Conservation (phyloP, 2,797 vertebrate genomes). For the Dryobates pubescens region DNA sequence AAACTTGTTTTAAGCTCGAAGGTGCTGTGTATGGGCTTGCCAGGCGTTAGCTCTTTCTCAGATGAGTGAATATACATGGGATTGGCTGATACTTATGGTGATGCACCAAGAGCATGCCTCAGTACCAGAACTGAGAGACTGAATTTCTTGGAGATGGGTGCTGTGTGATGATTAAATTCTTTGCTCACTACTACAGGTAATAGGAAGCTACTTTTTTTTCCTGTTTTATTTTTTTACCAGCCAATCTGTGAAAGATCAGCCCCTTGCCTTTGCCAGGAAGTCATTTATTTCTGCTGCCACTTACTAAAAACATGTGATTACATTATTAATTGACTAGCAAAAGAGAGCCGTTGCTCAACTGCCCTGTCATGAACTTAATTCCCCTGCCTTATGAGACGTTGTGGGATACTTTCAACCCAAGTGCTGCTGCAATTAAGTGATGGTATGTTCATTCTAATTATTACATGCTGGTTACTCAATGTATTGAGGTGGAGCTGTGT, state of each 20-base stretch:
- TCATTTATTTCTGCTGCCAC: not conserved
- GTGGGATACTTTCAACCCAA: not conserved
- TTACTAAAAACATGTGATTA: conserved; percentile 34
- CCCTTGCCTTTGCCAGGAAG: conserved; percentile 2
- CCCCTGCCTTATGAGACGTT: not conserved
- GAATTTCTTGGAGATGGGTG: not conserved
- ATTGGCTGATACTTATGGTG: not conserved
- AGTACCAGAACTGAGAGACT: not conserved
- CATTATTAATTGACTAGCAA: conserved; percentile 26
- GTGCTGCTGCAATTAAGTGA: conserved; percentile 49
- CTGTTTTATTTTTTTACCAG: not conserved
- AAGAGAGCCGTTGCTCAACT: conserved; percentile 30
- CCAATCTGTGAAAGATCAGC: not conserved
- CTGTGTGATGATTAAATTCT: not conserved
- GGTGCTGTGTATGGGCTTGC: not conserved
- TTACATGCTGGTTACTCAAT: conserved; percentile 30
- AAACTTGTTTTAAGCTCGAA: not conserved
- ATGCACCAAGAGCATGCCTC: not conserved
- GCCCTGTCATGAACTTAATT: conserved; percentile 3
- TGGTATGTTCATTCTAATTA: conserved; percentile 41
- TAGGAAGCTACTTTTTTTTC: too few relatives aligned
- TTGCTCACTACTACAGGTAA: not conserved
- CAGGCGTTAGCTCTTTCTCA: not conserved
- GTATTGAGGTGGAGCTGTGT: conserved; percentile 36
- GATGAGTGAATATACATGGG: not conserved